A percentile compares a stretch with the other conserved stretches of the same genome.
These are phyloP conservation scores for Ibidorhyncha struthersii DNA, from an alignment of 2,113 vertebrate species.

Conservation along the genomic window DNA sequence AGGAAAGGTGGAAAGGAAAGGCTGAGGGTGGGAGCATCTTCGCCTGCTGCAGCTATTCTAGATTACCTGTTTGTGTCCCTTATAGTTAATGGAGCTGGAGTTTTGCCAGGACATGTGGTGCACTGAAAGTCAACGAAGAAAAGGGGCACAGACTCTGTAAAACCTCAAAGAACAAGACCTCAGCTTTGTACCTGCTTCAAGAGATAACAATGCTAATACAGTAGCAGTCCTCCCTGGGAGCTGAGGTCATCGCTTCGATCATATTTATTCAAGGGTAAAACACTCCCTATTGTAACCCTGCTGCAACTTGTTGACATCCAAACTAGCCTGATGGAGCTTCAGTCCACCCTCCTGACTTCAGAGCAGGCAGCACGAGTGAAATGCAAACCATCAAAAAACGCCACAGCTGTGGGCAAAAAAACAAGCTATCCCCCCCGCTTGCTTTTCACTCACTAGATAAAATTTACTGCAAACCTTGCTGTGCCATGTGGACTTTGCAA, in stretches of 20 bases:
- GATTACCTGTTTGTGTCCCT: not conserved
- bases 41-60: not conserved
- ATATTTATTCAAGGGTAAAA: not conserved
- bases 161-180: not conserved
- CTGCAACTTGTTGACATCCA: not conserved
- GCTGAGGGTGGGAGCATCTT: not conserved
- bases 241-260: rapidly evolving
- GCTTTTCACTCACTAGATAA: not conserved
- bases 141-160: not conserved
- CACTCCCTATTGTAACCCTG: not conserved
- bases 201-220: not conserved
- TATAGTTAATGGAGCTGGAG: not conserved
- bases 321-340: not conserved
- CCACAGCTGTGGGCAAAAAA: not conserved
- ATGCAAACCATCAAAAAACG: not conserved
- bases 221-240: not conserved
- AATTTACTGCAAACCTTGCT: not conserved
- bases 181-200: not conserved
- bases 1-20: not conserved
- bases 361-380: not conserved
- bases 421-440: rapidly evolving
- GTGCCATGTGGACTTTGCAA: not conserved
- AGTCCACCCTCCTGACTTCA: not conserved
- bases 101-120: not conserved
- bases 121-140: not conserved